Base-by-base conservation (phyloP, 1,140 invertebrate species). In the Drosophila nannoptera region DNA sequence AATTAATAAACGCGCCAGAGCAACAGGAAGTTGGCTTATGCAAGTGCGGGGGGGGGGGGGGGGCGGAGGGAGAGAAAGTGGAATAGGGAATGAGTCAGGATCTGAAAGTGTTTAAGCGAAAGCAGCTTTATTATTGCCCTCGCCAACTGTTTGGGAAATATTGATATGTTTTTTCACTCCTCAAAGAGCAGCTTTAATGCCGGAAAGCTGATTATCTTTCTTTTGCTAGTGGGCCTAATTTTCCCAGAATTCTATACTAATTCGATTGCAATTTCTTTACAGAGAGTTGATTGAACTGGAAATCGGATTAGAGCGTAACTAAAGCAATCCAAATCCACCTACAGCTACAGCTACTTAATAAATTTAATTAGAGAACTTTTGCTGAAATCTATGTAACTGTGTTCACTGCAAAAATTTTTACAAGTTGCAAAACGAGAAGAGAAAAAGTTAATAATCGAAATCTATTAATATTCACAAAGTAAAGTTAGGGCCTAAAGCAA, bases 391-490 rank as follows among this genome's bases (percentile, higher is more conserved):
- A 60, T 54, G 31, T 42, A 69, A 73, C 59, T 64, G 70, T 69
- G 70, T 72, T 72, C 69, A 72, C 62, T 67, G 49, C 36, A 73
- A 69, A 62, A 70, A 70, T 70, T 70, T 69, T 59, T 70, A 70
- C 22, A 52, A 58, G 43, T n/a, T 33, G 31, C 8, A 5, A 49
- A 32, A 46, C 11, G 60, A 54, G 29, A 59, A 45, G 14, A 45
- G 35, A 53, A 52, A 22, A 31, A 66, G 14, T 8, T 35, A 63
- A 48, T 9, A 35, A 42, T 45, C n/a, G 16, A 64, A 29, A 55
- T 29, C 38, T n/a, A 12, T 29, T 42, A 5, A 14, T 43, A 50
- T 50, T 52, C 7, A 14, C 5, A 35, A 14, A n/a, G 12, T 22
- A 35, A 7, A 52, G 43, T 36, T 63, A 60, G 62, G 59, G 54